Evolutionary conservation across 2,797 vertebrate species (phyloP).

Genomic region (Lophius americanus): DNA sequence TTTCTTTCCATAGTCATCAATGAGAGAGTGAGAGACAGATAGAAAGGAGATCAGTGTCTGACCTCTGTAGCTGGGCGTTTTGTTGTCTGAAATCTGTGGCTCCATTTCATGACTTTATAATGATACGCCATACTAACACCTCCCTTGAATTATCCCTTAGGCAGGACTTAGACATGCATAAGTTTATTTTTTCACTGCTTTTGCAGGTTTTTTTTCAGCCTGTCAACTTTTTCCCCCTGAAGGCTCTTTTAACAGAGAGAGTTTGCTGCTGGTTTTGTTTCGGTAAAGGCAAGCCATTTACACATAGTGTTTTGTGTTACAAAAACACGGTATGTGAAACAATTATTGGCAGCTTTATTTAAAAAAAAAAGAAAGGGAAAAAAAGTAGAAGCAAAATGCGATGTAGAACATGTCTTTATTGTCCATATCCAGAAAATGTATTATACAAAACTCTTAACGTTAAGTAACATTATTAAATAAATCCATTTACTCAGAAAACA

Average conservation of each 20-base stretch:
- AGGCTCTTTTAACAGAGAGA: constrained; percentile 29
- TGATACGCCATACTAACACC: constrained; percentile 37
- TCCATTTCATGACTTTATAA: constrained; percentile 48
- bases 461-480: no score
- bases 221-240: constrained; percentile 3
- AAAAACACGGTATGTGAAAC: no score
- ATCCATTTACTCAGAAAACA: no score
- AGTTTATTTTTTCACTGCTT: constrained; percentile 9
- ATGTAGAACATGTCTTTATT: no score
- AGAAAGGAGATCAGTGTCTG: constrained; percentile 35
- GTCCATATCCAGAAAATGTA: no score
- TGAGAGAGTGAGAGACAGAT: constrained; percentile 27
- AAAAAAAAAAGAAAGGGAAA: no score
- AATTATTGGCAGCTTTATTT: no score
- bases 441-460: no score
- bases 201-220: constrained; percentile 20
- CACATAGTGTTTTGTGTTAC: constrained; percentile 5
- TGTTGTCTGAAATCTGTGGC: constrained; percentile 44
- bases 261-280: constrained; percentile 40
- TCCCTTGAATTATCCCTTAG: constrained; percentile 30
- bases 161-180: constrained; percentile 6
- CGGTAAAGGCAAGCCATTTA: constrained; percentile 75
- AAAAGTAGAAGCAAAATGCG: no score
- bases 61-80: constrained; percentile 31
- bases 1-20: constrained; percentile 27